Percentiles rank a stretch among this genome's conserved stretches.
phyloP scores from a whole-genome alignment of 64 coral and sea anemone species.

The Catalaphyllia jardinei region DNA sequence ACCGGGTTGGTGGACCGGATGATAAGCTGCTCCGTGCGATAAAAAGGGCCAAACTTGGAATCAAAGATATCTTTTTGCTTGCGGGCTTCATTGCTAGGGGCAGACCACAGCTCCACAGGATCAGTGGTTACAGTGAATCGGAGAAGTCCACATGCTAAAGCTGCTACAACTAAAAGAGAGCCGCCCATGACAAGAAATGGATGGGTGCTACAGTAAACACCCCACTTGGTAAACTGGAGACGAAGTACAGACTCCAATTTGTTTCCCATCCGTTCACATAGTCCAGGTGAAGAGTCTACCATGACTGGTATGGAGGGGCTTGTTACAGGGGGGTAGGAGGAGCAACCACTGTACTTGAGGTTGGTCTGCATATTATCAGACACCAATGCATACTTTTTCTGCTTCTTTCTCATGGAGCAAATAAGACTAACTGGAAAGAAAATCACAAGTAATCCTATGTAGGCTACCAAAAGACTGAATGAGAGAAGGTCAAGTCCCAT shows the following conservation, averaged over 20 bases:
- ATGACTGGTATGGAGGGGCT: neutral
- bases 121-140: constrained; percentile 72
- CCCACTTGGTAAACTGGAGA: constrained; percentile 73
- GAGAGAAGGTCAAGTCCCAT: constrained; percentile 58
- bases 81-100: constrained; percentile 73
- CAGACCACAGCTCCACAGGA: constrained; percentile 89
- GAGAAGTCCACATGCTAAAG: constrained; percentile 49
- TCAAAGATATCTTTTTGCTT: constrained; percentile 82
- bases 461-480: constrained; percentile 62
- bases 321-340: constrained; percentile 3
- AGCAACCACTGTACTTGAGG: constrained; percentile 41
- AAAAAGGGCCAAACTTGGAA: constrained; percentile 84
- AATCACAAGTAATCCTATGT: constrained; percentile 61
- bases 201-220: constrained; percentile 68
- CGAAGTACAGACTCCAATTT: constrained; percentile 64
- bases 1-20: constrained; percentile 49
- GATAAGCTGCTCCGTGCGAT: constrained; percentile 93
- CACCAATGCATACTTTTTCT: neutral
- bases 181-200: constrained; percentile 60
- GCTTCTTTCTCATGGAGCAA: neutral
- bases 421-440: constrained; percentile 64
- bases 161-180: constrained; percentile 49
- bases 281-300: constrained; percentile 27
- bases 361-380: constrained; percentile 11
- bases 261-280: constrained; percentile 71